These are phyloP conservation scores for Tachina grossa DNA, from an alignment of 2,888 invertebrate genomes.

Conservation along the genomic window DNA sequence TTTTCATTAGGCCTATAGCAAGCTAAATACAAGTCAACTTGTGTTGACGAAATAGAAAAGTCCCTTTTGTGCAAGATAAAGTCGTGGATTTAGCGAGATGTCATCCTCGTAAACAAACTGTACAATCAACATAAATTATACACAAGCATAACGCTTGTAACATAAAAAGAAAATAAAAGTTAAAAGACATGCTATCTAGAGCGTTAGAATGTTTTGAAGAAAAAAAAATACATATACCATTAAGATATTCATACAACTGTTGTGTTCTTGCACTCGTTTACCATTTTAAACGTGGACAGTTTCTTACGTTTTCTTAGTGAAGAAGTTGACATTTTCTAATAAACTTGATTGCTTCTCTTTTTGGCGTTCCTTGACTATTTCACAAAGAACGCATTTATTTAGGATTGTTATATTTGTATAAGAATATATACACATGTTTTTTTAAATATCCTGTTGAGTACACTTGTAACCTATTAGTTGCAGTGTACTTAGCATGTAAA, in stretches of 20 bases:
- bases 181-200: background rate
- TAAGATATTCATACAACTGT: background rate
- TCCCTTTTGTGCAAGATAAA: background rate
- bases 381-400: background rate
- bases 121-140: constrained; percentile 25
- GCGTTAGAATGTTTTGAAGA: background rate
- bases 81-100: constrained; percentile 24
- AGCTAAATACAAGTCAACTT: constrained; percentile 13
- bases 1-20: constrained; percentile 13
- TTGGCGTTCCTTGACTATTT: background rate
- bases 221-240: background rate
- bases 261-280: background rate
- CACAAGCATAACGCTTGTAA: background rate
- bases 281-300: constrained; percentile 1
- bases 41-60: background rate
- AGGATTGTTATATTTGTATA: background rate
- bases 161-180: background rate
- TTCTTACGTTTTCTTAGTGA: constrained; percentile 25
- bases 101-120: constrained; percentile 18
- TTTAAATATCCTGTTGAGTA: constrained; percentile 17
- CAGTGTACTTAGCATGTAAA: constrained; percentile 49
- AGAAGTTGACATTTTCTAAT: constrained; percentile 53
- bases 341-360: constrained; percentile 51
- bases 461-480: constrained; percentile 50
- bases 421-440: background rate